phyloP scores from a whole-genome alignment of 1,140 invertebrate genomes.

The Idris sp. region DNA sequence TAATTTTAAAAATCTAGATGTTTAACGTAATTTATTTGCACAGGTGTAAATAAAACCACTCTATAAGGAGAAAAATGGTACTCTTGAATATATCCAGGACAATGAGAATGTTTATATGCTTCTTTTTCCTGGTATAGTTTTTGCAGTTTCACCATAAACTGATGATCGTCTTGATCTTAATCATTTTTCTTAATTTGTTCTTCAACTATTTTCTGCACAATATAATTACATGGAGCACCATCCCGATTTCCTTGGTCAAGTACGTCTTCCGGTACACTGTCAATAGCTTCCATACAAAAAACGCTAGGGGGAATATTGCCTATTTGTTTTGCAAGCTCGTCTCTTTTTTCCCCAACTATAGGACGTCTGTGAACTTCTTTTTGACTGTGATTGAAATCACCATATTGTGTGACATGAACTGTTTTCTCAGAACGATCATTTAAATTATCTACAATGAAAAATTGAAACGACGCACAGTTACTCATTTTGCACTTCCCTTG shows the following conservation, averaged over 20 bases:
- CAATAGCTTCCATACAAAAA: neutral
- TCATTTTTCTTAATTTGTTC: constrained; percentile 5
- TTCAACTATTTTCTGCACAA: constrained; percentile 12
- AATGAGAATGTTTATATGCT: neutral
- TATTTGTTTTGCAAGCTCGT: constrained; percentile 1
- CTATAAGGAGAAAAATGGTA: constrained; percentile 12
- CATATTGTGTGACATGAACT: constrained; percentile 7
- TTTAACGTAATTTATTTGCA: constrained; percentile 8
- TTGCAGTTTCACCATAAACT: constrained; percentile 9
- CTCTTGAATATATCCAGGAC: constrained; percentile 6
- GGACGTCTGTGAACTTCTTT: constrained; percentile 2
- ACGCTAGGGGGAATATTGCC: constrained; percentile 1
- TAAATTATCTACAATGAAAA: constrained; percentile 12
- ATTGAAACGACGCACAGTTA: constrained; percentile 9
- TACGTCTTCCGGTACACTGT: constrained; percentile 5
- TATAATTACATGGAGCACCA: constrained; percentile 2
- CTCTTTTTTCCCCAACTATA: neutral
- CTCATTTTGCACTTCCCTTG: constrained; percentile 12
- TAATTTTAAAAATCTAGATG: too few relatives aligned
- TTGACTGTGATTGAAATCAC: neutral
- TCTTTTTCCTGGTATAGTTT: neutral
- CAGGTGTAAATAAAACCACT: constrained; percentile 11
- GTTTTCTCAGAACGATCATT: neutral
- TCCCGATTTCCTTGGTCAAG: constrained; percentile 7
- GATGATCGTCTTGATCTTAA: constrained; percentile 22